Evolutionary conservation across 2,888 invertebrate species (phyloP).

Genomic region (Scaptomyza flava): DNA sequence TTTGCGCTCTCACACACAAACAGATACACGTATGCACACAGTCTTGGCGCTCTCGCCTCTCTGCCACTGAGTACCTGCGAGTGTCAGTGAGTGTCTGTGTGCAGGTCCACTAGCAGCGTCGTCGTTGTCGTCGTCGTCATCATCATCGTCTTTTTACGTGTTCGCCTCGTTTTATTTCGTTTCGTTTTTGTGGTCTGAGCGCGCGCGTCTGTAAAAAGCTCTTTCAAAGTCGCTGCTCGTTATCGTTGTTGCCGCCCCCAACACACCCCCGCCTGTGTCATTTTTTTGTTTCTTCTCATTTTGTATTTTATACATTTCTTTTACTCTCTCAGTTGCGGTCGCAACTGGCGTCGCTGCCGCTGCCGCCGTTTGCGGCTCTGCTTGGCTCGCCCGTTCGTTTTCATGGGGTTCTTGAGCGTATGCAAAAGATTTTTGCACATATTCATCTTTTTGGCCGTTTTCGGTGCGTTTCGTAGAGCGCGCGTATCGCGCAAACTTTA

Average conservation of each 20-base stretch:
- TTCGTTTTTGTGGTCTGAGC: constrained; percentile 67
- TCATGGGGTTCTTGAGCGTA: constrained; percentile 83
- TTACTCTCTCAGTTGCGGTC: constrained; percentile 49
- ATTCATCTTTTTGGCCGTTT: constrained; percentile 84
- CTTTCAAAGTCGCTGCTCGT: constrained; percentile 48
- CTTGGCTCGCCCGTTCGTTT: constrained; percentile 59
- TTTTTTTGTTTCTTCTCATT: constrained; percentile 22
- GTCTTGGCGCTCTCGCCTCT: constrained; percentile 46
- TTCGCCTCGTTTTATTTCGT: constrained; percentile 68
- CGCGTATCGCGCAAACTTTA: constrained; percentile 59
- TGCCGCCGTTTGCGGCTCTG: constrained; percentile 54
- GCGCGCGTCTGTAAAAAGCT: constrained; percentile 73
- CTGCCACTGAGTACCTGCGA: constrained; percentile 26
- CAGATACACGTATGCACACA: constrained; percentile 8
- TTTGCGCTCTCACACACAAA: constrained; percentile 41
- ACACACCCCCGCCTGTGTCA: constrained; percentile 48
- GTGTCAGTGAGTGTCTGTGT: constrained; percentile 11
- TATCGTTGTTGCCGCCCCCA: constrained; percentile 53
- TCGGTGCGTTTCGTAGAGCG: constrained; percentile 83
- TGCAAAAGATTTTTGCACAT: constrained; percentile 84
- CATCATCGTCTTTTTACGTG: constrained; percentile 59
- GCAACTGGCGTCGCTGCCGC: constrained; percentile 46
- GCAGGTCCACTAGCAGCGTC: background rate
- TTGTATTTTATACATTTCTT: constrained; percentile 57
- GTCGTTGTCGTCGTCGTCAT: constrained; percentile 16